Conservation (phyloP, 2,113 vertebrate genomes). For the Odontesthes bonariensis region DNA sequence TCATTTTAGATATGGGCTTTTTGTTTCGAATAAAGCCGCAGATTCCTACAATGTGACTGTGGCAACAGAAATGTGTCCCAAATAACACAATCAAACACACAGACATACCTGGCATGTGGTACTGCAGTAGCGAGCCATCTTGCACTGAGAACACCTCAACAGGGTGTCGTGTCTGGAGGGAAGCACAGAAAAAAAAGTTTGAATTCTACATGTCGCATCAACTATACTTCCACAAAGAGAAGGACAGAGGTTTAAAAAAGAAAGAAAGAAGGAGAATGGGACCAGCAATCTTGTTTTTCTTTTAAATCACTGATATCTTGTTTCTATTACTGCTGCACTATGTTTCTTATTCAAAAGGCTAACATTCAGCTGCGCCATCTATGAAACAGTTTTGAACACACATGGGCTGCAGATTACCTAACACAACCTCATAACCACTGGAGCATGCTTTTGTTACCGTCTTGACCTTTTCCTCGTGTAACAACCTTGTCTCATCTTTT, state of each 20-base stretch:
- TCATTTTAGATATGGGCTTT: not conserved
- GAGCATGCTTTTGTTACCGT: constrained; percentile 15
- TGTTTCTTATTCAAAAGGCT: constrained; percentile 10
- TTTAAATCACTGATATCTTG: not conserved
- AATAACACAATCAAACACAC: not conserved
- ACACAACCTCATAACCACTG: constrained; percentile 5
- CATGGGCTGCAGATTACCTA: not conserved
- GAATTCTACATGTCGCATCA: constrained; percentile 11
- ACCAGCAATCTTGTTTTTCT: not conserved
- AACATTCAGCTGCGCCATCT: not conserved
- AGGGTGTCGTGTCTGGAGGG: constrained; percentile 84
- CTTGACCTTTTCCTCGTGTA: constrained; percentile 40
- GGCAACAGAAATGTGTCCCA: not conserved
- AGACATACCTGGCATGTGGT: constrained; percentile 89
- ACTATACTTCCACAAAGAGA: not conserved
- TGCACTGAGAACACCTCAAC: constrained; percentile 93
- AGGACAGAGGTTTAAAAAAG: too few species aligned
- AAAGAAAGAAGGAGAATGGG: not conserved
- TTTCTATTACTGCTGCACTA: constrained; percentile 5
- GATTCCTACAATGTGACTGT: not conserved
- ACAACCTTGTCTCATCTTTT: constrained; percentile 9
- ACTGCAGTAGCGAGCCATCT: constrained; percentile 90
- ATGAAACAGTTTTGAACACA: not conserved
- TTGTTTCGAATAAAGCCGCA: too few species aligned
- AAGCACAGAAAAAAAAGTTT: constrained; percentile 10